These are phyloP conservation scores for Trogon surrucura DNA, from an alignment of 2,113 vertebrate species.

Conservation along the genomic window DNA sequence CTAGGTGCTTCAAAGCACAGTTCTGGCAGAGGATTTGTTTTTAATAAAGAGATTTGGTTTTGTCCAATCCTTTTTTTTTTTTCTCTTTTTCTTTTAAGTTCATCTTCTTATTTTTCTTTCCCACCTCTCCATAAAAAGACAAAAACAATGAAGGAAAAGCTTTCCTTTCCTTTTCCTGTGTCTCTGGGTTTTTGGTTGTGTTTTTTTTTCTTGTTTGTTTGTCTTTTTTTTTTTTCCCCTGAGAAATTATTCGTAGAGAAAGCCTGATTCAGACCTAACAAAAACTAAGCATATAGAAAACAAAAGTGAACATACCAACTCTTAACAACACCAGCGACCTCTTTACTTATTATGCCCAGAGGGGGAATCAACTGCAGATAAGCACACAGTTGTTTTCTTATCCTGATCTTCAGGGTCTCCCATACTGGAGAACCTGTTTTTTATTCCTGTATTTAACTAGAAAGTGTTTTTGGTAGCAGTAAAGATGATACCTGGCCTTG, in stretches of 20 bases:
- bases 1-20: background rate
- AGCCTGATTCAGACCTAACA: background rate
- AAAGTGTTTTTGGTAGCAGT: background rate
- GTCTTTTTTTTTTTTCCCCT: background rate
- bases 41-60: background rate
- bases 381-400: background rate
- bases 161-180: background rate
- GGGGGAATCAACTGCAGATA: background rate
- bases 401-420: background rate
- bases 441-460: background rate
- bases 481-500: background rate
- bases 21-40: background rate
- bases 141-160: background rate
- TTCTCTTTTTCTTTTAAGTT: background rate
- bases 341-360: background rate
- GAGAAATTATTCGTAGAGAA: background rate
- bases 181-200: fast-evolving
- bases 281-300: background rate
- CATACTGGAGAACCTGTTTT: background rate
- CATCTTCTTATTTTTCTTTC: background rate
- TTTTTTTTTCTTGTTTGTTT: background rate
- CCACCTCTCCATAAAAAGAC: background rate
- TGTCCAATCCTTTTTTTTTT: background rate
- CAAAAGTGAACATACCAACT: background rate
- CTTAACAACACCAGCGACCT: background rate